Conservation (phyloP, 2,888 invertebrate species). For the Orthosia incerta region DNA sequence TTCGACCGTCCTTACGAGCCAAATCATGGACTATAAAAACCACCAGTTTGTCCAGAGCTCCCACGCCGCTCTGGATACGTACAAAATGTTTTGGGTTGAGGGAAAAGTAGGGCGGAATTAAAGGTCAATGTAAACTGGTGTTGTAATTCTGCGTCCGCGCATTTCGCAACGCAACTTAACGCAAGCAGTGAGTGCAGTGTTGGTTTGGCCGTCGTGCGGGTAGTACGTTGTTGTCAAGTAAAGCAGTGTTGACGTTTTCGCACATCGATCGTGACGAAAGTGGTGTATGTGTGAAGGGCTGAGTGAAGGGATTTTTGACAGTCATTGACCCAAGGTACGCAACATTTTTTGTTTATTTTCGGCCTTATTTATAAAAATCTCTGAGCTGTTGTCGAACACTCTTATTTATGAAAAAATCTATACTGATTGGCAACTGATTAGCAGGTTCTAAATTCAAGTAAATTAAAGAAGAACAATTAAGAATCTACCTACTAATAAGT, state of each 20-base stretch:
- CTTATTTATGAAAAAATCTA: too few relatives aligned
- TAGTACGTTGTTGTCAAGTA: slow-evolving; percentile 60
- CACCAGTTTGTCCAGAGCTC: slow-evolving; percentile 33
- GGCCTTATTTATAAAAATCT: too few relatives aligned
- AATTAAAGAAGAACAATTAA: too few relatives aligned
- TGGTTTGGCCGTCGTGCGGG: slow-evolving; percentile 62
- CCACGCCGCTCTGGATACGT: slow-evolving; percentile 11
- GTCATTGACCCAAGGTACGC: slow-evolving; percentile 52
- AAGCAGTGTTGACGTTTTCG: slow-evolving; percentile 43
- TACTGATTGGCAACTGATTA: too few relatives aligned
- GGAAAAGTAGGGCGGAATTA: slow-evolving; percentile 35
- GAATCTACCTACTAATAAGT: too few relatives aligned
- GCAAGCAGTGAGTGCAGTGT: slow-evolving; percentile 70
- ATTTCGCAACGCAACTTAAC: slow-evolving; percentile 71
- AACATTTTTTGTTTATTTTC: slow-evolving; percentile 12
- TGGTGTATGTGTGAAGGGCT: slow-evolving; percentile 58
- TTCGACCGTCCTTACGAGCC: slow-evolving; percentile 45
- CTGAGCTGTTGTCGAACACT: too few relatives aligned
- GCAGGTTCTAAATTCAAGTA: too few relatives aligned
- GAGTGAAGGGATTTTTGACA: slow-evolving; percentile 63
- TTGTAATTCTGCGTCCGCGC: slow-evolving; percentile 70
- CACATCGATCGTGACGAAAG: slow-evolving; percentile 55
- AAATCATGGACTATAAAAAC: slow-evolving; percentile 59
- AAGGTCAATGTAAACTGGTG: slow-evolving; percentile 59
- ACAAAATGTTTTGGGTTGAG: neutral